A percentile compares a stretch with the other conserved stretches of the same genome.
Conservation (phyloP, 2,113 vertebrate species). For the Prietella phreatophila region DNA sequence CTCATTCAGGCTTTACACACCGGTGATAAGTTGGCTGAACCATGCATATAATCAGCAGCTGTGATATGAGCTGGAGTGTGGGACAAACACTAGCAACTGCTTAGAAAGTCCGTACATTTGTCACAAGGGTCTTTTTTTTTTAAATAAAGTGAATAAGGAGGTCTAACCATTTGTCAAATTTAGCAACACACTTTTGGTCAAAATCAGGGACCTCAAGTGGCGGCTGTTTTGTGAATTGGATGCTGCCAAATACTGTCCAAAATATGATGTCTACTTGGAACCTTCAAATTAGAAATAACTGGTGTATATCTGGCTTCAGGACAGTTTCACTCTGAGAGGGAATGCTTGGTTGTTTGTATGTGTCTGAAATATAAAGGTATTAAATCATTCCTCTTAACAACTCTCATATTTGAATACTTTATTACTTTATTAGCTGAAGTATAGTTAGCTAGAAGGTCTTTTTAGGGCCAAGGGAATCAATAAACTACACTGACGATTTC, state of each 20-base stretch:
- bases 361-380: not conserved
- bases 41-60: not conserved
- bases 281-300: not conserved
- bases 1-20: not conserved
- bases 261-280: not conserved
- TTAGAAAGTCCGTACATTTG: not conserved
- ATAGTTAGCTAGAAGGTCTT: not conserved
- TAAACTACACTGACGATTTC: not conserved
- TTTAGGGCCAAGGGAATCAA: not conserved
- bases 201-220: not conserved
- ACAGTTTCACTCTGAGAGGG: not conserved
- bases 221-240: not conserved
- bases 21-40: not conserved
- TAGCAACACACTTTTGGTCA: not conserved
- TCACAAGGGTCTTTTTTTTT: not conserved
- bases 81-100: not conserved
- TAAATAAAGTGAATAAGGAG: not conserved
- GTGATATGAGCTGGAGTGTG: not conserved
- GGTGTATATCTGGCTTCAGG: not conserved
- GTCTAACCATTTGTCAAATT: not conserved
- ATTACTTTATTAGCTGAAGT: not conserved
- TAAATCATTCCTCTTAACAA: not conserved
- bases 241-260: not conserved
- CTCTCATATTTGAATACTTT: not conserved
- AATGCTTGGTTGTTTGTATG: not conserved